Base-by-base conservation (phyloP, 1,140 invertebrate species). In the Babylonia areolata region DNA sequence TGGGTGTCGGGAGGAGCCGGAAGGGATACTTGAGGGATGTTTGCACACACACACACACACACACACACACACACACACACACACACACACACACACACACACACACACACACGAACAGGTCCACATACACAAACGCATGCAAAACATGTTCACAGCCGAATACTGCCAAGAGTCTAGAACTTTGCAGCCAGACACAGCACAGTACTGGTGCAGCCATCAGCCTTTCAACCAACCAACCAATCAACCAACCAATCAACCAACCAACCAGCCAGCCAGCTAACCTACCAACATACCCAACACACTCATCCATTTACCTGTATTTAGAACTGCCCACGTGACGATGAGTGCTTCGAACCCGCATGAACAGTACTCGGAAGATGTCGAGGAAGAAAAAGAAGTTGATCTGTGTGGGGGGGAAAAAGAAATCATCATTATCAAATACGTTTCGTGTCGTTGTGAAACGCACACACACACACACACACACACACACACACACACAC, bases 351-450 rank as follows among this genome's bases (percentile, higher is more conserved):
- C 95, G 95, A 31, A 97, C 95, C 93, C 97, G 97, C 6, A 95
- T 94, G 39, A 96, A 94, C 2, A 97, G 95, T 9, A 97, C 96
- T 51, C 96, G 94, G 11, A 96, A 95, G 58, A 97, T 97, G 90
- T 96, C 96, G 64, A 97, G 93, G 91, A 97, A 97, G 64, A 97
- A 95, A 46, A 96, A 92, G 82, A 97, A 96, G 92, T 96, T 97
- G 54, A 97, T 94, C 96, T 97, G 91, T n/a, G n/a, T n/a, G n/a
- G n/a, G n/a, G n/a, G n/a, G 86, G 95, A 90, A 94, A 37, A 78
- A 23, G 83, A 33, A 85, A 85, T 2, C 80, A 89, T 42, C 23
- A 80, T 17, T n/a, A 31, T 33, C 46, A 42, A 6, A 79, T 42
- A 77, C 15, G 9, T 51, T 51, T n/a, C n/a, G n/a, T n/a, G n/a